Base-by-base conservation (phyloP, 2,888 invertebrate genomes). In the Bimastos eiseni region DNA sequence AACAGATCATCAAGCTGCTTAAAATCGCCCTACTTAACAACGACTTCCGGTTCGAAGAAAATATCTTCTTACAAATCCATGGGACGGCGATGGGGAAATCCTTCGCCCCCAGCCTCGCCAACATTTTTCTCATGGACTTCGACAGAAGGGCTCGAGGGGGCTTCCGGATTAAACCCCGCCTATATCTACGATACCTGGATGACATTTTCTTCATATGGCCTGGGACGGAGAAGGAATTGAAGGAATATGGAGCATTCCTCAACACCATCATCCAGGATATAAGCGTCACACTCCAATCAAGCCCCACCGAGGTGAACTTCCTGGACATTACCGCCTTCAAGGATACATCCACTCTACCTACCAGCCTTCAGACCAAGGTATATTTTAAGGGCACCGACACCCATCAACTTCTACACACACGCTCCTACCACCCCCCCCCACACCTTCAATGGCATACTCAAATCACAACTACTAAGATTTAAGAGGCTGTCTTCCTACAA, bases 1-100 rank as follows among this genome's bases (percentile, higher is more conserved):
- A 37, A 38, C 3, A 30, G 11, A 21, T 88, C 2, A 34, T 41
- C 13, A 3, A 88, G 8, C n/a, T 88, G 1, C 30, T 88, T 30
- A 24, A 88, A 88, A 6, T 37, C 3, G n/a, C 36, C 13, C 15
- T 88, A 2, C 13, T 3, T 2, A 88, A 88, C 34, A 88, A 88
- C 41, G 88, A 88, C 88, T 38, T 88, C n/a, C 34, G 37, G 1
- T 88, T 38, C 41, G 37, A 88, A 3, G n/a, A 88, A 17, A 13
- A 88, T 2, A 30, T 34, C 88, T 88, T 38, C 34, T n/a, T 88
- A 5, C 88, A 88, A 36, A 88, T 88, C 36, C 15, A 3, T 13
- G 88, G 88, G 11, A 41, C 41, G 3, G 38, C 88, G 13, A 88
- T 88, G 88, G 88, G 88, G n/a, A n/a, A n/a, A n/a, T n/a, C n/a